phyloP scores from a whole-genome alignment of 35 echinoderm and acorn worm genomes.

The Amphiura filiformis region DNA sequence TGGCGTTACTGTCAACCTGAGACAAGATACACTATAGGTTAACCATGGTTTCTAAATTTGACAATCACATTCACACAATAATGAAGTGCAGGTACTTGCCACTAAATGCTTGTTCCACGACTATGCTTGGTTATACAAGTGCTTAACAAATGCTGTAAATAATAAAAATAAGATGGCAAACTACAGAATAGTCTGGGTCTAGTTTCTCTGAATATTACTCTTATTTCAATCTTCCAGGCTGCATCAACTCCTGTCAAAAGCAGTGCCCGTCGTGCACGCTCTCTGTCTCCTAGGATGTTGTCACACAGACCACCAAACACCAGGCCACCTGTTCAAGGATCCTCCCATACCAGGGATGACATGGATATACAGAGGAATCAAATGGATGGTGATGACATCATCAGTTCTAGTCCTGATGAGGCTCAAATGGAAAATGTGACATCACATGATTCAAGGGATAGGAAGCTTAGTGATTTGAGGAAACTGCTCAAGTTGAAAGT shows the following conservation, averaged over 20 bases:
- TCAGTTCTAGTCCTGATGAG: background rate
- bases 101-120: no score
- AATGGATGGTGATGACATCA: background rate
- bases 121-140: no score
- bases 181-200: no score
- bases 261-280: conserved; percentile 14
- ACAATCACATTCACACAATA: no score
- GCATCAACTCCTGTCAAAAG: conserved; percentile 42
- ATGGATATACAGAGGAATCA: background rate
- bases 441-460: background rate
- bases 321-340: background rate
- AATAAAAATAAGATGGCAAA: no score
- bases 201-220: no score
- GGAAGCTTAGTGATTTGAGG: conserved; percentile 54
- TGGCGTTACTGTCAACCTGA: no score
- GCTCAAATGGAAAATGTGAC: background rate
- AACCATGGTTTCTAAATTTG: no score
- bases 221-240: no score
- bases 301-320: background rate
- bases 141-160: no score
- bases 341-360: background rate
- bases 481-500: conserved; percentile 86
- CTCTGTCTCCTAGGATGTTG: conserved; percentile 23
- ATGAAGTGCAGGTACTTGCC: no score
- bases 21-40: no score